Percentiles rank a stretch among this genome's conserved stretches.
phyloP scores from a whole-genome alignment of 92 coral and sea anemone genomes.

The Epizoanthus fatuus region DNA sequence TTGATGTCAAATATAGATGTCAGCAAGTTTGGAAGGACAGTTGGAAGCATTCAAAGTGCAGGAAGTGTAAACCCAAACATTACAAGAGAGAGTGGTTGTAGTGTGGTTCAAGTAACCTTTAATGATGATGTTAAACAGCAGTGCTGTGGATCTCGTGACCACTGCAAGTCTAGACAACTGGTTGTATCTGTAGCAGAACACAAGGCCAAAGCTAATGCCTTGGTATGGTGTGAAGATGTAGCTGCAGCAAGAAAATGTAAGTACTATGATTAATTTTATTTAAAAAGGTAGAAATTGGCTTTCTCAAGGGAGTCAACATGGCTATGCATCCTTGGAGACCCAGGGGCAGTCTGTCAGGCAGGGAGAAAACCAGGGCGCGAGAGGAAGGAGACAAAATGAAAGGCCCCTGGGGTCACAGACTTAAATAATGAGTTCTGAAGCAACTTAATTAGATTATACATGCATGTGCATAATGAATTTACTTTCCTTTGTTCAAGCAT shows the following conservation, averaged over 20 bases:
- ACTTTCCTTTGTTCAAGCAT: no score
- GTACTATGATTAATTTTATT: not conserved
- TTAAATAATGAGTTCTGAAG: no score
- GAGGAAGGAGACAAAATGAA: no score
- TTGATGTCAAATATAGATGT: slow-evolving; percentile 77
- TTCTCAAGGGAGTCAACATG: no score
- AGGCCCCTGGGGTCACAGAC: no score
- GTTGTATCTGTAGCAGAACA: not conserved
- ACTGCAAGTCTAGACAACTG: not conserved
- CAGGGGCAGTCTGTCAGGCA: no score
- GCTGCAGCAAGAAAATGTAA: not conserved
- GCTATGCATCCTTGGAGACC: no score
- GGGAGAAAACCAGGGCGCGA: no score
- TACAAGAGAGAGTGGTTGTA: not conserved
- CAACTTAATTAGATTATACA: no score
- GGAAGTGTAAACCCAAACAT: not conserved
- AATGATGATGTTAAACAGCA: not conserved
- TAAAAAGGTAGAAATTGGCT: no score
- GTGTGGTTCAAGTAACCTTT: not conserved
- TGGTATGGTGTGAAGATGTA: not conserved
- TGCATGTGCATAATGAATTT: no score
- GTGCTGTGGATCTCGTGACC: not conserved
- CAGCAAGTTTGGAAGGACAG: slow-evolving; percentile 73
- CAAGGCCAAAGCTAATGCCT: not conserved
- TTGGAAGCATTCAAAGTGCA: slow-evolving; percentile 67